Base-by-base conservation (phyloP, 2,113 vertebrate species). In the Chunga burmeisteri region DNA sequence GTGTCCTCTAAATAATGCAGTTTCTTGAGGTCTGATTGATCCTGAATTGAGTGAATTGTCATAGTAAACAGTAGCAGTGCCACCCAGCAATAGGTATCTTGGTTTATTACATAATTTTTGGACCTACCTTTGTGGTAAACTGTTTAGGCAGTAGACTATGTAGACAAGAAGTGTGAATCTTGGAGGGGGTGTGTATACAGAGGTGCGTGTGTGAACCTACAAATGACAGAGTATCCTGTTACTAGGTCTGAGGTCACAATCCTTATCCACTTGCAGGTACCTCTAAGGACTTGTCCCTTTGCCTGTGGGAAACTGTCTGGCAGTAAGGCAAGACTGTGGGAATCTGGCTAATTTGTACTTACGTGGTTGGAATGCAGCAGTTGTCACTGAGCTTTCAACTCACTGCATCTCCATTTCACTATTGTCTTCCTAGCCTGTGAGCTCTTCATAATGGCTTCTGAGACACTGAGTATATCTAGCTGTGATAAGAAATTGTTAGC, bases 291-390 rank as follows among this genome's bases (percentile, higher is more conserved):
- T 77, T 62, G 70, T 93, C 53, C 78, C 62, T 89, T 93, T 87
- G 90, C 52, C 61, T 94, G 81, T 94, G 93, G 91, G 91, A 96
- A 89, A 72, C 55, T 84, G 55, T 47, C 62, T 90, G 85, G 56
- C 92, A 78, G 52, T 85, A 80, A 89, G 81, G 70, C 81, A 85
- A 68, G 83, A 40, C 62, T 89, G 58, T 87, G 88, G 80, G 83
- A 96, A 79, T 96, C 88, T 77, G 66, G 70, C 83, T 93, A 89
- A 94, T 89, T 94, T 92, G 63, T 79, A 58, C n/a, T 94, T 79
- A 56, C 3, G 23, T 16, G 62, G 58, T n/a, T 94, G 84, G 89
- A 91, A 95, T 55, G 95, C 81, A 82, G 91, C 86, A 87, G 5
- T 94, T 95, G 91, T 86, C 84, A 82, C 77, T 70, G 65, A 91